Evolutionary conservation across 2,888 invertebrate species (phyloP).

Genomic region (Mylabris sibirica): DNA sequence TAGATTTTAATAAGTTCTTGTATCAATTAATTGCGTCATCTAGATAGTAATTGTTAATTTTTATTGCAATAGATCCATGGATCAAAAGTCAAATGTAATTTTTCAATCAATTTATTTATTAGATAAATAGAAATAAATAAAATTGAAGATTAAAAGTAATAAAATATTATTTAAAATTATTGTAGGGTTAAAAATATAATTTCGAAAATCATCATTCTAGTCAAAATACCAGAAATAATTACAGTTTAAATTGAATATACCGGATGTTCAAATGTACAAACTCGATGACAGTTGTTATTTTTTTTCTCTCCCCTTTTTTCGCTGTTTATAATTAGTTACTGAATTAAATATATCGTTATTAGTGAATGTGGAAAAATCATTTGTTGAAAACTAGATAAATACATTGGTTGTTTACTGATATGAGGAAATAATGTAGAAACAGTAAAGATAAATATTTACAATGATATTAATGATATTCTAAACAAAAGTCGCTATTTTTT

Average conservation of each 20-base stretch:
- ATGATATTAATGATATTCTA: background rate
- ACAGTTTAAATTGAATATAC: background rate
- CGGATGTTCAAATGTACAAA: background rate
- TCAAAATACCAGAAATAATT: background rate
- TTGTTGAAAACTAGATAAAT: background rate
- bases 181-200: background rate
- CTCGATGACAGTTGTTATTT: background rate
- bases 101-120: background rate
- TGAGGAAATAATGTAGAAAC: conserved; percentile 3
- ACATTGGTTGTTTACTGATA: background rate
- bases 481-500: background rate
- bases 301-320: background rate
- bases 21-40: background rate
- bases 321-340: conserved; percentile 1
- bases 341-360: background rate
- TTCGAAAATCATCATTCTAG: background rate
- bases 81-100: conserved; percentile 13
- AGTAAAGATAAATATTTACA: conserved; percentile 10
- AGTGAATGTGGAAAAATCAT: background rate
- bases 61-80: background rate
- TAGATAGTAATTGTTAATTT: background rate
- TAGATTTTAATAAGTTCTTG: background rate
- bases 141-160: background rate
- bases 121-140: background rate
- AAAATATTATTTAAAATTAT: background rate